Percentiles rank a stretch among this genome's conserved stretches.
Evolutionary conservation across 1,140 invertebrate species (phyloP).

Genomic region (Aphelenchoides besseyi): DNA sequence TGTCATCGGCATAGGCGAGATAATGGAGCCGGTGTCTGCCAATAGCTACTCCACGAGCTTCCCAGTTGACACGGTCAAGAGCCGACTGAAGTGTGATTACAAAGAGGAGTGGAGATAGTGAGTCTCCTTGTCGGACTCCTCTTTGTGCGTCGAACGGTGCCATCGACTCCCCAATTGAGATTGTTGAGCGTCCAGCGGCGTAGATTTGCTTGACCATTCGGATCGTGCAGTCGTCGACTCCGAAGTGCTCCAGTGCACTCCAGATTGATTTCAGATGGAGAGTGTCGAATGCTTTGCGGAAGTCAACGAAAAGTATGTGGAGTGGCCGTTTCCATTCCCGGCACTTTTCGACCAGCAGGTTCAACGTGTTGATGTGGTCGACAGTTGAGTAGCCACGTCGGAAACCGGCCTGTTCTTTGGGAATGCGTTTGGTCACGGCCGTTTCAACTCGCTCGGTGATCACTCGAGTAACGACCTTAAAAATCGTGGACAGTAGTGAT

Average conservation of each 20-base stretch:
- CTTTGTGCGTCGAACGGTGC: background rate
- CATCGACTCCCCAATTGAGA: background rate
- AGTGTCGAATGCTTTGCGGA: constrained; percentile 40
- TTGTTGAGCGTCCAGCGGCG: background rate
- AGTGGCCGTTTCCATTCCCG: background rate
- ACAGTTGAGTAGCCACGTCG: constrained; percentile 30
- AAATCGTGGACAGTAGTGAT: too few relatives aligned
- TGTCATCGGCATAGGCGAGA: constrained; percentile 32
- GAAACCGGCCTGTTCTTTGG: constrained; percentile 45
- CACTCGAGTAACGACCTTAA: too few relatives aligned
- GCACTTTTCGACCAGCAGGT: constrained; percentile 21
- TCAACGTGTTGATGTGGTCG: constrained; percentile 38
- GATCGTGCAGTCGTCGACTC: constrained; percentile 29
- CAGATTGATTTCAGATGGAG: constrained; percentile 23
- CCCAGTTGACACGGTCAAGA: constrained; percentile 29
- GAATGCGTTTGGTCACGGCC: too few relatives aligned
- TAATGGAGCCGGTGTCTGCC: constrained; percentile 4
- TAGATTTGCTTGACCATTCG: constrained; percentile 33
- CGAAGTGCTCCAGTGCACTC: constrained; percentile 23
- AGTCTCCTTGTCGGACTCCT: constrained; percentile 27
- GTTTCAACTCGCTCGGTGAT: too few relatives aligned
- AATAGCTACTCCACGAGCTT: constrained; percentile 23
- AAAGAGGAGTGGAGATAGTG: constrained; percentile 35
- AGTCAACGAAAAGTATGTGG: constrained; percentile 40
- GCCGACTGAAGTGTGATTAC: constrained; percentile 11